Percentiles rank a stretch among this genome's conserved stretches.
Conservation (phyloP, 2,113 vertebrate genomes). For the Phalacrocorax pelagicus region DNA sequence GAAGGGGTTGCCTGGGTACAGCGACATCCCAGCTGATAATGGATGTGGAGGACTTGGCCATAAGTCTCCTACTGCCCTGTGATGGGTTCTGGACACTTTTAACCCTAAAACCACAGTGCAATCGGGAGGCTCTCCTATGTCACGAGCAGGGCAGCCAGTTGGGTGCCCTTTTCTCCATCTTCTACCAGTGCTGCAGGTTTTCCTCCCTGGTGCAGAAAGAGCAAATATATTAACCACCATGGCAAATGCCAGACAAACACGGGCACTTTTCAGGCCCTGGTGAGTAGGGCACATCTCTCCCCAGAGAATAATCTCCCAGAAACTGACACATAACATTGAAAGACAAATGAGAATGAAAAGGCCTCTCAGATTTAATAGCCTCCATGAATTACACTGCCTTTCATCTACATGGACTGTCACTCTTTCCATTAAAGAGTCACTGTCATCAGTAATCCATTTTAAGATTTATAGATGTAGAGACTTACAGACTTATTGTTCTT, state of each 20-base stretch:
- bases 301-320: conserved; percentile 29
- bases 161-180: not conserved
- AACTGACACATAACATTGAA: conserved; percentile 34
- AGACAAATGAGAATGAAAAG: conserved; percentile 61
- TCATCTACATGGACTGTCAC: conserved; percentile 34
- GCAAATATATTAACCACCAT: not conserved
- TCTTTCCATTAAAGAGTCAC: conserved; percentile 62
- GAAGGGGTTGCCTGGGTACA: not conserved
- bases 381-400: conserved; percentile 62
- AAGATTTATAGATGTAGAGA: conserved; percentile 40
- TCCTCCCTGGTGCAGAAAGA: not conserved
- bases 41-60: not conserved
- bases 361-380: conserved; percentile 58
- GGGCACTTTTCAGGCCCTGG: not conserved
- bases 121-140: not conserved
- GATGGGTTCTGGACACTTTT: not conserved
- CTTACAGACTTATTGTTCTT: conserved; percentile 53
- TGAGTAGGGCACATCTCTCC: conserved; percentile 15
- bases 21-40: not conserved
- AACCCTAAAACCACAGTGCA: not conserved
- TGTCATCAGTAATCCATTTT: conserved; percentile 52
- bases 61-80: not conserved
- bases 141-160: not conserved
- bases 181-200: not conserved
- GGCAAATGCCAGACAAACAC: conserved; percentile 22